Conservation (phyloP, 2,888 invertebrate genomes). For the Micropterix aruncella region DNA sequence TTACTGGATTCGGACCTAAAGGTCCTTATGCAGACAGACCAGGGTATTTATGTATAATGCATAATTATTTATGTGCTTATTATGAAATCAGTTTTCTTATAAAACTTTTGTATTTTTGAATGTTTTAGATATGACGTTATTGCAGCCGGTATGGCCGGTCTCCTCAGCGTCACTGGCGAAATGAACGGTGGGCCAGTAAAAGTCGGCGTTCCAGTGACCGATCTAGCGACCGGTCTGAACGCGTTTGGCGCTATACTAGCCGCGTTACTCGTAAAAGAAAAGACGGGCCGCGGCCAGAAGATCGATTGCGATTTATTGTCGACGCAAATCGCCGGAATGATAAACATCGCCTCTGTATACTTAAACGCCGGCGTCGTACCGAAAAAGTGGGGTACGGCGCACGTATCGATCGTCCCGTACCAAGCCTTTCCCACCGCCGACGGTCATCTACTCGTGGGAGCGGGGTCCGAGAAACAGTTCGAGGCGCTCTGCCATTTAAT, state of each 20-base stretch:
- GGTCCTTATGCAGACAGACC: conserved; percentile 79
- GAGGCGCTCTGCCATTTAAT: conserved; percentile 53
- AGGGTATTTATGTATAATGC: conserved; percentile 33
- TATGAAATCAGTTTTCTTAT: background rate
- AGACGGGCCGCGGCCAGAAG: conserved; percentile 76
- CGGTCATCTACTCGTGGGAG: conserved; percentile 74
- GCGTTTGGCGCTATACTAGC: conserved; percentile 92
- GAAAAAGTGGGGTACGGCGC: conserved; percentile 80
- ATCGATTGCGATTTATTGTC: conserved; percentile 90
- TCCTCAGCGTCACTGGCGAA: conserved; percentile 82
- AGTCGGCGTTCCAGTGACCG: conserved; percentile 86
- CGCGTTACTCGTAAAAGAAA: conserved; percentile 63
- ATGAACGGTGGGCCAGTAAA: conserved; percentile 74
- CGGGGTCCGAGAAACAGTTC: conserved; percentile 77
- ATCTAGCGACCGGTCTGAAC: conserved; percentile 85
- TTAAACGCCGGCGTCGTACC: conserved; percentile 73
- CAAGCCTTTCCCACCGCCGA: conserved; percentile 76
- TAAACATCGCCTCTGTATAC: conserved; percentile 82
- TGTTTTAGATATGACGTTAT: conserved; percentile 73
- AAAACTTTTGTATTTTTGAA: background rate
- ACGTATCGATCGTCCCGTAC: conserved; percentile 90
- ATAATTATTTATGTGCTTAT: background rate
- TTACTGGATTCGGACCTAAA: conserved; percentile 80
- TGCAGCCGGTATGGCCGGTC: conserved; percentile 83
- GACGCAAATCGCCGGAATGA: conserved; percentile 79